phyloP scores from a whole-genome alignment of 2,888 invertebrate genomes.

The Tenthredo scrophulariae region DNA sequence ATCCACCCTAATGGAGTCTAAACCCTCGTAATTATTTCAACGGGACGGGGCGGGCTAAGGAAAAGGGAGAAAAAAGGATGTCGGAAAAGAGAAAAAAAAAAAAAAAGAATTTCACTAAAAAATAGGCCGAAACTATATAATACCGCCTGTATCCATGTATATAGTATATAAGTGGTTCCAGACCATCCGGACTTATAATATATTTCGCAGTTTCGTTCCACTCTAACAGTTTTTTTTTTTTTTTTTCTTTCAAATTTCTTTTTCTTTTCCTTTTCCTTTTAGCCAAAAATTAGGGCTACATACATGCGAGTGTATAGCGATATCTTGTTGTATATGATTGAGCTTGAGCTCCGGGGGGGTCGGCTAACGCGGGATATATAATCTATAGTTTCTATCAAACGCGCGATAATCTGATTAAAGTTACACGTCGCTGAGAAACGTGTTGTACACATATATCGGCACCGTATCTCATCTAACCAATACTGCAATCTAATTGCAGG shows the following conservation, averaged over 20 bases:
- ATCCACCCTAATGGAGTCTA: slow-evolving; percentile 53
- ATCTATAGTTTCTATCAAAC: slow-evolving; percentile 6
- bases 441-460: not conserved
- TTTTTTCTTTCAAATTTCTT: not conserved
- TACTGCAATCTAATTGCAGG: slow-evolving; percentile 49
- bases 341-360: slow-evolving; percentile 2
- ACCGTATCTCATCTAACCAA: slow-evolving; percentile 13
- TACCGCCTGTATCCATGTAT: not conserved
- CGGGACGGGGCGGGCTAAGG: slow-evolving; percentile 12
- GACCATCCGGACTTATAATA: not conserved
- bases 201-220: not conserved
- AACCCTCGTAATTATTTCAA: slow-evolving; percentile 52
- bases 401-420: not conserved
- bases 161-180: slow-evolving; percentile 20
- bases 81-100: not conserved
- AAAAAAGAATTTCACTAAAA: not conserved
- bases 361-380: not conserved
- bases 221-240: not conserved
- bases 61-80: slow-evolving; percentile 16
- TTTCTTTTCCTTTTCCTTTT: not conserved
- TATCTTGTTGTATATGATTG: not conserved
- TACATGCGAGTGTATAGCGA: not conserved
- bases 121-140: not conserved
- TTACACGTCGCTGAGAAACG: not conserved
- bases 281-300: not conserved